Evolutionary conservation across 1,140 invertebrate species (phyloP), one percentile per base, ranked within the genome.

Genomic region (Philopotamus ludificatus): DNA sequence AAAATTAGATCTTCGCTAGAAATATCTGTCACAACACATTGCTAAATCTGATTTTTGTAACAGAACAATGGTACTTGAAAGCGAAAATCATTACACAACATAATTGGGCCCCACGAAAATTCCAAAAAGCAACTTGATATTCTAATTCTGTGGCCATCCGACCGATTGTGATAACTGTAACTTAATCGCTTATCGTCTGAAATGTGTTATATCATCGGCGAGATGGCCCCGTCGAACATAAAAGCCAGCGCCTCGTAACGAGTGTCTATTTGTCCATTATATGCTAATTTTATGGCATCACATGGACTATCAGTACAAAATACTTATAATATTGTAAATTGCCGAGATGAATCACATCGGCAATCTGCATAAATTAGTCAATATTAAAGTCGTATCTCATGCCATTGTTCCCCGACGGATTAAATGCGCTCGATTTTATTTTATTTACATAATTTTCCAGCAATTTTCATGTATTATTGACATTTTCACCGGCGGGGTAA

Each of bases 241-340:
- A 60, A 47, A 60, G 57, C 41, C 54, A 34, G 54, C 20, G 23
- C 57, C 47, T 20, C 42, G 55, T 51, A 63, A 63, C 44, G 61
- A 62, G 61, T 15, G 20, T 53, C 34, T 51, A 63, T 63, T 44
- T 47, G 51, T 57, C 41, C 63, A 65, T 65, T 65, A 65, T 65
- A 65, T 65, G 63, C 41, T 65, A 65, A 65, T 65, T 65, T 65
- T 57, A 57, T 49, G 63, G 41, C 21, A n/a, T 34, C 49, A 57
- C 22, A 57, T 15, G 21, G n/a, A 18, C 49, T 39, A 64, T 55
- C 62, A 55, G n/a, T 41, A 58, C 53, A 57, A 57, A 65, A 57
- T 47, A 53, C 60, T 60, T 47, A 60, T 60, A 60, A 60, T 28
- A 60, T 42, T 10, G 21, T 22, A 4, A 22, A 42, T 28, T 57